Conservation (phyloP, 2,113 vertebrate species). For the Pithys albifrons region DNA sequence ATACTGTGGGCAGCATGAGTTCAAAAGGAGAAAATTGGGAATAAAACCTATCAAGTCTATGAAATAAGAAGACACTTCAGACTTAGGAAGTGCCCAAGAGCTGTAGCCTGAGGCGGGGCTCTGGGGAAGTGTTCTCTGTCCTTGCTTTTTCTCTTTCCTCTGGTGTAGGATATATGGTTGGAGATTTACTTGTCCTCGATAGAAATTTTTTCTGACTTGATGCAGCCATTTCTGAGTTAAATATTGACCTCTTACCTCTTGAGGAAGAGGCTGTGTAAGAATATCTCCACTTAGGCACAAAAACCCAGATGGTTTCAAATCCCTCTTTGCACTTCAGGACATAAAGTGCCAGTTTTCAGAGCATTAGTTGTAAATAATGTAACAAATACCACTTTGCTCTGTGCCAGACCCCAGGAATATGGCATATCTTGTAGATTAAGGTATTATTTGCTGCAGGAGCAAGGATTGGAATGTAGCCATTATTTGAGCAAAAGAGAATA, state of each 20-base stretch:
- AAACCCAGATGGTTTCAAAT: not conserved
- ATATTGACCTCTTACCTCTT: not conserved
- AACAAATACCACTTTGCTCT: not conserved
- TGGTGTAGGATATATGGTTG: not conserved
- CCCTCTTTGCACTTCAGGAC: not conserved
- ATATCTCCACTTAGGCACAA: not conserved
- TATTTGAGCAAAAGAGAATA: not conserved
- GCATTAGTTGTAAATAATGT: slow-evolving; percentile 15
- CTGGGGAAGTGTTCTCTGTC: not conserved
- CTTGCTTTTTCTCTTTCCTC: not conserved
- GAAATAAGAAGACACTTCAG: not conserved
- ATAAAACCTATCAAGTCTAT: not conserved
- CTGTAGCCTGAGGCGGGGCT: not conserved
- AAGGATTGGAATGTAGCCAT: not conserved
- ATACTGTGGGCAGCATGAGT: not conserved
- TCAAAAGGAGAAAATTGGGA: not conserved
- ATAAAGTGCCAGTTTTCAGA: not conserved
- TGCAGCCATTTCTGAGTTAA: not conserved
- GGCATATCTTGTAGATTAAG: not conserved
- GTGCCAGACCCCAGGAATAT: not conserved
- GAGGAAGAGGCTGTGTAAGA: not conserved
- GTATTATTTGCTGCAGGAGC: slow-evolving; percentile 10
- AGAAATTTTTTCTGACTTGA: not conserved
- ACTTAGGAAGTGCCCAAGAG: not conserved
- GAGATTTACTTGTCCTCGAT: not conserved